A percentile compares a stretch with the other conserved stretches of the same genome.
Conservation (phyloP, 92 coral and sea anemone species). For the Muricea muricata region DNA sequence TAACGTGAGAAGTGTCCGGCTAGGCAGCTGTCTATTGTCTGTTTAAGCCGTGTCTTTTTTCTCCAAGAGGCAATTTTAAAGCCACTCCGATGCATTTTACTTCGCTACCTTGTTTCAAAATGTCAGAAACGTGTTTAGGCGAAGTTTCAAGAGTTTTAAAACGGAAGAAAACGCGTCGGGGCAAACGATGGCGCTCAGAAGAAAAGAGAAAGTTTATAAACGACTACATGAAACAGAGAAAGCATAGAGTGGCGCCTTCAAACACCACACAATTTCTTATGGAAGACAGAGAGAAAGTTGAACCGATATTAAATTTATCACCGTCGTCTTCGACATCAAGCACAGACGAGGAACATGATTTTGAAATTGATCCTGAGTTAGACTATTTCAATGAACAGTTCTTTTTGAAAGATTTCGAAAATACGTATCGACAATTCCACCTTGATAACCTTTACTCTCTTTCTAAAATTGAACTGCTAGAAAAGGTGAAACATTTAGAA, state of each 20-base stretch:
- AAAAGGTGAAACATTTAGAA: constrained; percentile 27
- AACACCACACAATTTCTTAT: constrained; percentile 96
- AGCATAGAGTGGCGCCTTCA: constrained; percentile 81
- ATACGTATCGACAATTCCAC: constrained; percentile 77
- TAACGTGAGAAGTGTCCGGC: not conserved
- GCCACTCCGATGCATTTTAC: constrained; percentile 42
- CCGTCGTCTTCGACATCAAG: not conserved
- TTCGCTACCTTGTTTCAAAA: constrained; percentile 42
- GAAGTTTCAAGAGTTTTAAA: constrained; percentile 18
- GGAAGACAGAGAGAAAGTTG: constrained; percentile 83
- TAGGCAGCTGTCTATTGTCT: not conserved
- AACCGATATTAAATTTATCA: constrained; percentile 56
- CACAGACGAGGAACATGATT: constrained; percentile 9
- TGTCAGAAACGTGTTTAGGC: constrained; percentile 33
- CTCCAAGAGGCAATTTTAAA: not conserved
- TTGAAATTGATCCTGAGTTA: constrained; percentile 67
- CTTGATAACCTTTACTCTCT: constrained; percentile 81
- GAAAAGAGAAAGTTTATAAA: constrained; percentile 10
- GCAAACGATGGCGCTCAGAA: constrained; percentile 21
- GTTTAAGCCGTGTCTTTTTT: not conserved
- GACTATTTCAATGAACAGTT: constrained; percentile 76
- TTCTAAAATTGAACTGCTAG: constrained; percentile 76
- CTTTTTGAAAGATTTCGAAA: constrained; percentile 85
- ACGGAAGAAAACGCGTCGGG: constrained; percentile 39
- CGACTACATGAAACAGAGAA: constrained; percentile 36